Percentiles rank a stretch among this genome's conserved stretches.
Conservation (phyloP, 2,888 invertebrate genomes). For the Seira sanloemensis region DNA sequence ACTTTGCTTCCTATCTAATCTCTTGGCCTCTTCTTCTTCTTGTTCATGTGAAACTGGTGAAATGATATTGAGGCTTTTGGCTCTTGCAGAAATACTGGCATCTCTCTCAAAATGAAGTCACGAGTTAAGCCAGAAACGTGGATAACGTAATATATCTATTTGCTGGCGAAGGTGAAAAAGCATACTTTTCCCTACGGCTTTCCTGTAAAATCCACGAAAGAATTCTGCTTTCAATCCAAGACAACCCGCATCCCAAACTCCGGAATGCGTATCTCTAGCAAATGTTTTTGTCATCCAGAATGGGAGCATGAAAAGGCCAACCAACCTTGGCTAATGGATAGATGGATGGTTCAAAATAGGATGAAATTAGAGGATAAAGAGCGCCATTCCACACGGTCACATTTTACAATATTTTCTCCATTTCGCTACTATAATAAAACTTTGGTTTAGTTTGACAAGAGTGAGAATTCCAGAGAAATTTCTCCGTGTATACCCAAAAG, state of each 20-base stretch:
- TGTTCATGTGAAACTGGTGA: slow-evolving; percentile 10
- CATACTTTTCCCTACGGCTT: slow-evolving; percentile 55
- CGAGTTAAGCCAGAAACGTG: neutral
- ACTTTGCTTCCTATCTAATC: slow-evolving; percentile 40
- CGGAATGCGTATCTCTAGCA: slow-evolving; percentile 2
- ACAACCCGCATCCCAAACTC: slow-evolving; percentile 40
- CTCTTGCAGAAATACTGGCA: neutral
- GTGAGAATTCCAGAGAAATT: slow-evolving; percentile 9
- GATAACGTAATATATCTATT: neutral
- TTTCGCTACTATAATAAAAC: slow-evolving; percentile 22
- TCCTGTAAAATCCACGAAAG: slow-evolving; percentile 28
- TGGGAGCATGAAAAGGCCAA: slow-evolving; percentile 52
- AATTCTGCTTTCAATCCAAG: slow-evolving; percentile 26
- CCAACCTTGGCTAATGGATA: slow-evolving; percentile 60
- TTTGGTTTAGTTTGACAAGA: slow-evolving; percentile 6
- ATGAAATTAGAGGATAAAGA: slow-evolving; percentile 57
- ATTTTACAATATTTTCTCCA: neutral
- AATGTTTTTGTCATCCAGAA: slow-evolving; percentile 49
- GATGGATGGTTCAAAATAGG: slow-evolving; percentile 49
- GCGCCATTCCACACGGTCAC: slow-evolving; percentile 27
- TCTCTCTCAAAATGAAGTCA: neutral
- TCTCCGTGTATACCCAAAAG: neutral
- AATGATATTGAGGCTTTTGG: slow-evolving; percentile 34
- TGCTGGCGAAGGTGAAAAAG: slow-evolving; percentile 49
- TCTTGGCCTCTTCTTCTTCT: neutral